Percentiles rank a stretch among this genome's conserved stretches.
Evolutionary conservation across 1,140 invertebrate genomes (phyloP).

Genomic region (Pachypeltis micranthus): DNA sequence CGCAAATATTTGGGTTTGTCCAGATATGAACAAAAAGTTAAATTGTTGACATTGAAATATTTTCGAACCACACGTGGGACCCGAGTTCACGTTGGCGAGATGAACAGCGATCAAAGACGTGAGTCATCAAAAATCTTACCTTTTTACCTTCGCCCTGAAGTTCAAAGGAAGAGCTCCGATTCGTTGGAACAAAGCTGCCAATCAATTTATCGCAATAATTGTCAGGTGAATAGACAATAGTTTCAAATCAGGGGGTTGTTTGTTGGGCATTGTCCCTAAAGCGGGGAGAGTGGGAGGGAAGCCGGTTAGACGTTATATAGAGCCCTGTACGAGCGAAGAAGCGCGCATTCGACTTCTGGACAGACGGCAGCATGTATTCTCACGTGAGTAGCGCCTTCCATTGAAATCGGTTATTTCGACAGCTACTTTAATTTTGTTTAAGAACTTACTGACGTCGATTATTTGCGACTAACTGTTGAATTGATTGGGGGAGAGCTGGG

Average conservation of each 20-base stretch:
- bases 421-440: no score
- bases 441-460: no score
- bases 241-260: background rate
- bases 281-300: background rate
- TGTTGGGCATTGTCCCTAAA: background rate
- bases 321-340: background rate
- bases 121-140: background rate
- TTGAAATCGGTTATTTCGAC: no score
- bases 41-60: no score
- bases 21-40: no score
- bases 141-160: background rate
- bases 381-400: background rate
- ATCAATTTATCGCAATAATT: conserved; percentile 6
- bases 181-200: background rate
- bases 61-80: no score
- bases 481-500: no score
- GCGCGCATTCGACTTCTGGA: conserved; percentile 2
- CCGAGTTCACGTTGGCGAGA: no score
- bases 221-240: background rate
- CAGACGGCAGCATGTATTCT: background rate
- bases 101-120: background rate
- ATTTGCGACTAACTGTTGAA: no score
- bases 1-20: no score
- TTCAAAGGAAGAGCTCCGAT: background rate
- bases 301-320: background rate